These are phyloP conservation scores for Galerucella nymphaeae DNA, from an alignment of 2,888 invertebrate genomes.

Conservation along the genomic window DNA sequence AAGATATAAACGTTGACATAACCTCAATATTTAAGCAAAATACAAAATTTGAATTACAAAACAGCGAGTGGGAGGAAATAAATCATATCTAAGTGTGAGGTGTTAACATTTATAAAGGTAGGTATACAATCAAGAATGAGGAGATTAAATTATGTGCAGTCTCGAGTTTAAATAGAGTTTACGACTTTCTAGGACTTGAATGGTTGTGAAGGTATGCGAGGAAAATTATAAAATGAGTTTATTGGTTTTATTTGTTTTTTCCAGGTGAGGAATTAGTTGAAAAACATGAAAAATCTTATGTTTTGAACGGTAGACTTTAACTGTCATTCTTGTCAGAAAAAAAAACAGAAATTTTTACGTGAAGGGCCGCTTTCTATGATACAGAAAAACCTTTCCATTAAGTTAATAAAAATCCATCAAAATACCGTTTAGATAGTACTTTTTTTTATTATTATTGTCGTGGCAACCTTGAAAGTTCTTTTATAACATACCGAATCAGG, in stretches of 20 bases:
- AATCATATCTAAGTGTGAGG: slow-evolving; percentile 5
- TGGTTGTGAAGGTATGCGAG: no score
- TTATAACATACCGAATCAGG: not conserved
- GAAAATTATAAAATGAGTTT: no score
- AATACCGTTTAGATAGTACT: slow-evolving; percentile 1
- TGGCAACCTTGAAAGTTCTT: not conserved
- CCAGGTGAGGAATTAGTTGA: no score
- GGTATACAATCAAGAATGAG: not conserved
- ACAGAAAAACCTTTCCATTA: not conserved
- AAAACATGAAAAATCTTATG: no score
- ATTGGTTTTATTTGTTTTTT: no score
- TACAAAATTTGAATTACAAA: slow-evolving; percentile 16
- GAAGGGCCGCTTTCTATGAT: not conserved
- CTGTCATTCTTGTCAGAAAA: no score
- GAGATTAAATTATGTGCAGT: not conserved
- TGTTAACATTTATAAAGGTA: slow-evolving; percentile 13
- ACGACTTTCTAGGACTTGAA: no score
- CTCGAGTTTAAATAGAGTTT: not conserved
- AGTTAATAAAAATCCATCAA: slow-evolving; percentile 1
- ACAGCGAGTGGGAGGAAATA: not conserved
- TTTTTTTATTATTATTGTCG: not conserved
- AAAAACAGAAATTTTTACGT: not conserved
- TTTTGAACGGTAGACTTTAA: no score
- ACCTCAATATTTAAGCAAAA: not conserved
- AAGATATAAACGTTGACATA: no score